Percentiles rank a stretch among this genome's conserved stretches.
Evolutionary conservation across 2,888 invertebrate genomes (phyloP).

Genomic region (Rotaria magnacalcarata): DNA sequence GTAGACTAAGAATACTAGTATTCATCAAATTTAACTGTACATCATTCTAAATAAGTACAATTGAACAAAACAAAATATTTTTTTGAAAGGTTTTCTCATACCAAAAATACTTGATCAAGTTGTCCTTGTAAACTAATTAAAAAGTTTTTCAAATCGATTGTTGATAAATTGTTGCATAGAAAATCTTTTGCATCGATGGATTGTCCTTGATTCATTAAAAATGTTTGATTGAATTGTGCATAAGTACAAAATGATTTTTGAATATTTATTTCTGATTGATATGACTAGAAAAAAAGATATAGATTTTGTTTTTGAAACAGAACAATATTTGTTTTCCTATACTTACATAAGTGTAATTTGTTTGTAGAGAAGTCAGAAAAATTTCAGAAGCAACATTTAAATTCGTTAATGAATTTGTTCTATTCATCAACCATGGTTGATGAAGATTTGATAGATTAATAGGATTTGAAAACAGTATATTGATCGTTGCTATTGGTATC

Average conservation of each 20-base stretch:
- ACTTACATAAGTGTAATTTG: neutral
- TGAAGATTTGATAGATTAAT: neutral
- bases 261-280: neutral
- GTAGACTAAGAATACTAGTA: neutral
- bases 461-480: neutral
- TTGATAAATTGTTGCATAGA: neutral
- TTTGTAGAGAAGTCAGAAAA: neutral
- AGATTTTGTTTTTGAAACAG: neutral
- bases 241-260: neutral
- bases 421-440: neutral
- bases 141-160: neutral
- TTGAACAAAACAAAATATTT: no score
- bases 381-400: neutral
- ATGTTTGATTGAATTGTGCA: constrained; percentile 10
- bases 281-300: neutral
- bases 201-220: neutral
- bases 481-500: neutral
- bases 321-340: neutral
- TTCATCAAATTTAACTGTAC: neutral
- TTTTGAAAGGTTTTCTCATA: neutral
- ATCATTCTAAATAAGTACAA: neutral
- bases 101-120: neutral
- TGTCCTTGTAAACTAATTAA: neutral
- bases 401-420: neutral
- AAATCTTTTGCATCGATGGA: neutral